phyloP scores from a whole-genome alignment of 2,797 vertebrate genomes.

The Gephyroberyx darwinii region DNA sequence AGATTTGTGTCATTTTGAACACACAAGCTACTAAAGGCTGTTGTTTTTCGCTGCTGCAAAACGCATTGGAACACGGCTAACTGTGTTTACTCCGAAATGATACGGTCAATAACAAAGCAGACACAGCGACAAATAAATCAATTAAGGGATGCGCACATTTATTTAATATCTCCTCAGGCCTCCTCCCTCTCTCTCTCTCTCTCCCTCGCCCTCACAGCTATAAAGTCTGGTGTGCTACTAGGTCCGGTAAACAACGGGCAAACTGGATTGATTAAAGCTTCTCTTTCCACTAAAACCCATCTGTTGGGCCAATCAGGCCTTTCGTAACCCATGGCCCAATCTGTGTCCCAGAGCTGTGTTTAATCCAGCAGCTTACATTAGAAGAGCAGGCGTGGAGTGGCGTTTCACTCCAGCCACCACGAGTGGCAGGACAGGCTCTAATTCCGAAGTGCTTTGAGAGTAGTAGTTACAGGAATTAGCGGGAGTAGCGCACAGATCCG shows the following conservation, averaged over 20 bases:
- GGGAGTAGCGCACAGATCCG: constrained; percentile 44
- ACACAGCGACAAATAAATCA: constrained; percentile 67
- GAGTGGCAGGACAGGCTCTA: constrained; percentile 27
- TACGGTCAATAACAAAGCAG: constrained; percentile 55
- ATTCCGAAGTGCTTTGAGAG: constrained; percentile 43
- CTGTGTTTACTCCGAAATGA: constrained; percentile 46
- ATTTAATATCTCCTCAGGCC: constrained; percentile 53
- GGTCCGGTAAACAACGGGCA: constrained; percentile 44
- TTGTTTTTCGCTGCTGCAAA: constrained; percentile 39
- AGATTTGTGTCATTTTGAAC: constrained; percentile 33
- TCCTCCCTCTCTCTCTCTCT: constrained; percentile 13
- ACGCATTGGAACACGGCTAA: constrained; percentile 36
- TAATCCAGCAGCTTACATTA: constrained; percentile 64
- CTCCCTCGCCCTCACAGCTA: not conserved
- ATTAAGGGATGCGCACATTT: constrained; percentile 63
- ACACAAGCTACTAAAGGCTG: constrained; percentile 11
- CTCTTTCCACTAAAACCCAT: constrained; percentile 54
- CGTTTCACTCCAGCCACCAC: constrained; percentile 28
- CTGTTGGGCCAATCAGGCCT: constrained; percentile 57
- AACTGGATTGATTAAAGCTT: constrained; percentile 67
- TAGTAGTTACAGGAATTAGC: constrained; percentile 61
- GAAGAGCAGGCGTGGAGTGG: constrained; percentile 45
- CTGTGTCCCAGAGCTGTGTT: constrained; percentile 57
- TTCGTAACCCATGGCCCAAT: constrained; percentile 51
- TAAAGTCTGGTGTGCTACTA: constrained; percentile 1